A percentile compares a stretch with the other conserved stretches of the same genome.
Evolutionary conservation across 2,113 vertebrate species (phyloP).

Genomic region (Mungos mungo): DNA sequence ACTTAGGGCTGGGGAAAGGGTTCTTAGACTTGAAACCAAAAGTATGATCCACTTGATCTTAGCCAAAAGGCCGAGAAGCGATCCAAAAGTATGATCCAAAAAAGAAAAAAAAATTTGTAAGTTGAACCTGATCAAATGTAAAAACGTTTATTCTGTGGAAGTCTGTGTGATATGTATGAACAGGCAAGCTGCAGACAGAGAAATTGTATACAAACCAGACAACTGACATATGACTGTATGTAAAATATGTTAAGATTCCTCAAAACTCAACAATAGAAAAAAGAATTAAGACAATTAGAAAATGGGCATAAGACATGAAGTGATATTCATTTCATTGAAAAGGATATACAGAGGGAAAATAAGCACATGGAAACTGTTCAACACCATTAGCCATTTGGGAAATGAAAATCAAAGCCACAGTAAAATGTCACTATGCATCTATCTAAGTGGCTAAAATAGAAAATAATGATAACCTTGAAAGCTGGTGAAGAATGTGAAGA

Average conservation of each 20-base stretch:
- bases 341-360: not conserved
- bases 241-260: not conserved
- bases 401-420: not conserved
- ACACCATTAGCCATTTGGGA: not conserved
- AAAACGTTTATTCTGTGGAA: not conserved
- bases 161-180: not conserved
- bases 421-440: not conserved
- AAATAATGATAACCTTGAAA: not conserved
- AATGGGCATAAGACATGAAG: not conserved
- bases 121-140: not conserved
- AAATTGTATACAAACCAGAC: not conserved
- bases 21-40: not conserved
- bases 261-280: not conserved
- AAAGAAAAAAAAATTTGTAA: slow-evolving; percentile 21
- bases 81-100: not conserved
- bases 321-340: not conserved
- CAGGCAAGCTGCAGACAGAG: not conserved
- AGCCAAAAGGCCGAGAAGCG: too few relatives aligned
- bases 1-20: not conserved
- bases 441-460: not conserved
- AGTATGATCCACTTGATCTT: not conserved
- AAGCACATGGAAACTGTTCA: not conserved
- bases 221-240: not conserved
- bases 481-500: not conserved
- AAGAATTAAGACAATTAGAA: not conserved